phyloP scores from a whole-genome alignment of 1,140 invertebrate species.

The Zeugodacus cucurbitae region DNA sequence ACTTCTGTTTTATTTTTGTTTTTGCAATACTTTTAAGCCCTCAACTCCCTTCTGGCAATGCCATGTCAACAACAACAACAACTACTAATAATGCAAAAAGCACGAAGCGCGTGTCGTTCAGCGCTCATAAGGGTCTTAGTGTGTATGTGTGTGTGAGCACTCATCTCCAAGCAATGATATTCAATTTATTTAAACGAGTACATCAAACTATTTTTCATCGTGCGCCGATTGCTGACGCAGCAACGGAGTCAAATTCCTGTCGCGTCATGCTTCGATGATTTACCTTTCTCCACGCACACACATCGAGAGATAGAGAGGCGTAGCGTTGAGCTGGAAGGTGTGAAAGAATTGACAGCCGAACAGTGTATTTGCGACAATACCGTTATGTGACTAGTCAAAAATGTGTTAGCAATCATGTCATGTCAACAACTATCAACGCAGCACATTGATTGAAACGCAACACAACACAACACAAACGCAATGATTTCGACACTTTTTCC shows the following conservation, averaged over 20 bases:
- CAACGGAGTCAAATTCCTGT: not conserved
- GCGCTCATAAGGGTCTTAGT: not conserved
- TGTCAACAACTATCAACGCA: not conserved
- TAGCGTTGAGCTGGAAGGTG: not conserved
- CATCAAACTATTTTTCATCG: not conserved
- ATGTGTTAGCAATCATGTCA: not conserved
- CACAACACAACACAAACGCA: too few relatives aligned
- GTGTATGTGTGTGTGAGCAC: not conserved
- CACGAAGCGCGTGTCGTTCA: not conserved
- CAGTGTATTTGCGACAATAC: not conserved
- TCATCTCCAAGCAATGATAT: not conserved
- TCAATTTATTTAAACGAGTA: not conserved
- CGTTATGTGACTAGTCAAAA: not conserved
- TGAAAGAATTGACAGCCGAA: not conserved
- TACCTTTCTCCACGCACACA: not conserved
- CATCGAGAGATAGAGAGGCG: not conserved
- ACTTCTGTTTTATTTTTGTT: not conserved
- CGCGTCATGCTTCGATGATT: not conserved
- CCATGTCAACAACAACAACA: not conserved
- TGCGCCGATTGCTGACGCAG: not conserved
- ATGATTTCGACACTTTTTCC: not conserved
- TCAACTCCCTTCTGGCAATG: not conserved
- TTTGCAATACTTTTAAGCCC: not conserved
- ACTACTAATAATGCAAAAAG: not conserved
- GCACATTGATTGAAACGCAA: not conserved